Conservation (phyloP, 2,113 vertebrate species). For the Ovibos moschatus region DNA sequence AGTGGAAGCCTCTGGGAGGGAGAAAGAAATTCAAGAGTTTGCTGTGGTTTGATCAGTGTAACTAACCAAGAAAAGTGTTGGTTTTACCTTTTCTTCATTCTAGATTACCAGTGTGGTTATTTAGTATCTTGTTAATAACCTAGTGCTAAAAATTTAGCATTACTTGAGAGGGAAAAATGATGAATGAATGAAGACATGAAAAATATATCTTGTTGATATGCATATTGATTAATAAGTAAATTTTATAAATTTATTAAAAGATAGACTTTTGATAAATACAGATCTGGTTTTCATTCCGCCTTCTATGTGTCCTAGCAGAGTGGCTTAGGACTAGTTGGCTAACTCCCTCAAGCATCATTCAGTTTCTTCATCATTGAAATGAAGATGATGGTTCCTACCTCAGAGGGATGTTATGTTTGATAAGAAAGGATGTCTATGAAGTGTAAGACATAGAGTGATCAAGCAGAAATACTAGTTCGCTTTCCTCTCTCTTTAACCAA, state of each 20-base stretch:
- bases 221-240: neutral
- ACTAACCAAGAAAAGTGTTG: neutral
- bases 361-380: neutral
- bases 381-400: neutral
- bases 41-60: neutral
- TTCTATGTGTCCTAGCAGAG: neutral
- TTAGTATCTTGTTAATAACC: neutral
- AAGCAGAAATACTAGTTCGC: neutral
- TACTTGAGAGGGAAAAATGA: neutral
- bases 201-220: neutral
- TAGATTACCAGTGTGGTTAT: neutral
- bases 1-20: neutral
- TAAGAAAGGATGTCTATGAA: neutral
- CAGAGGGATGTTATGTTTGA: neutral
- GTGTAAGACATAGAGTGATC: neutral
- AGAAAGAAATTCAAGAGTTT: neutral
- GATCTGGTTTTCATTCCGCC: neutral
- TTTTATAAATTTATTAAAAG: neutral
- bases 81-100: neutral
- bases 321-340: neutral
- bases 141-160: neutral
- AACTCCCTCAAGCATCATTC: neutral
- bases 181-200: neutral
- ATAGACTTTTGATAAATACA: neutral
- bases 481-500: neutral